Conservation (phyloP, 2,113 vertebrate genomes). For the Erpornis zantholeuca region DNA sequence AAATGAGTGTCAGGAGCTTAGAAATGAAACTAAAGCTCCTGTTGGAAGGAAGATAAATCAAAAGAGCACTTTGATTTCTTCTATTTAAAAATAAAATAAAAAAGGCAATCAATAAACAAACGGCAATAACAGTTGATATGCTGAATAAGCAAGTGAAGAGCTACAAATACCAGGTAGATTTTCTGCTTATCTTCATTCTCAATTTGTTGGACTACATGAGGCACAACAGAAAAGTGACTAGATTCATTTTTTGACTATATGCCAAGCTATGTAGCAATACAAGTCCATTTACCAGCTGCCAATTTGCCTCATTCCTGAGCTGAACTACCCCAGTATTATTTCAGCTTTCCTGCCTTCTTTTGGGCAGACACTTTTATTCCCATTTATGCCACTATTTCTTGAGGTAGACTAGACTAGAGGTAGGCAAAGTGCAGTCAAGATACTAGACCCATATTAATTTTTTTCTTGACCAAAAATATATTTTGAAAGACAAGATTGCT, state of each 20-base stretch:
- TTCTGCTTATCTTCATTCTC: not conserved
- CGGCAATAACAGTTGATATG: not conserved
- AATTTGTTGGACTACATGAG: not conserved
- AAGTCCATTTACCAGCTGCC: not conserved
- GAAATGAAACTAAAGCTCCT: not conserved
- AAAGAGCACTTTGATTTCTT: not conserved
- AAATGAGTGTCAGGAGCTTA: not conserved
- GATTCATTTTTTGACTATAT: not conserved
- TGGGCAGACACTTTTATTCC: not conserved
- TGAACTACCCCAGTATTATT: not conserved
- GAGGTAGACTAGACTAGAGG: not conserved
- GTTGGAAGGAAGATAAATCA: not conserved
- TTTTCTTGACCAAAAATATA: not conserved
- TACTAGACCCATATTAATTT: not conserved
- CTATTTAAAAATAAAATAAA: conserved; percentile 27
- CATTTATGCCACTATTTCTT: not conserved
- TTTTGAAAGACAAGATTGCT: not conserved
- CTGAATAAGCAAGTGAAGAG: not conserved
- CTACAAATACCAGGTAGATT: not conserved
- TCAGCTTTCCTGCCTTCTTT: not conserved
- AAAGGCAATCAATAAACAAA: not conserved
- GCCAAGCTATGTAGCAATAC: not conserved
- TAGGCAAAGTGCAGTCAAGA: not conserved
- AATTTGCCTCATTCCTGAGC: not conserved
- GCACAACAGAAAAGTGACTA: not conserved